Base-by-base conservation (phyloP, 2,113 vertebrate species). In the Ariopsis seemanni region DNA sequence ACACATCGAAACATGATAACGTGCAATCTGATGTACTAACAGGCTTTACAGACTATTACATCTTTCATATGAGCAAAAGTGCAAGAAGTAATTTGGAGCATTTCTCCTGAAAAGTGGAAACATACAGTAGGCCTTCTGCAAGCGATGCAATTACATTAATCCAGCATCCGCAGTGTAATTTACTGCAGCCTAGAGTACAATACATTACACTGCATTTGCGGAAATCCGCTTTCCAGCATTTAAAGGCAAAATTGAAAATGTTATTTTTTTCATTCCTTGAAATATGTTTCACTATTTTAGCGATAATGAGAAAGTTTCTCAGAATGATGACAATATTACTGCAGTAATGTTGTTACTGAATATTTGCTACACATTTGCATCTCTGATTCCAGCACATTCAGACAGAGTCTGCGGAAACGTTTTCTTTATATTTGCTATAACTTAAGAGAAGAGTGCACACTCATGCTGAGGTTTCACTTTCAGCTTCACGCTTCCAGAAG, bases 231-330 rank as follows among this genome's bases (percentile, higher is more conserved):
- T 42, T 22, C 42, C 17, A n/a, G 14, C 15, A 58, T 80, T 11
- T 5, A 17, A 80, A 80, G 55, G 53, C 53, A 34, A 34, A 80
- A 34, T 80, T 20, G 78, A 58, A 80, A 80, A 80, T 20, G 78
- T 34, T 80, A 11, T 80, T 80, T 80, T 75, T 55, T 80, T 78
- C 52, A 78, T 78, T 80, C 34, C 25, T 57, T 1, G 0, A 34
- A 34, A 80, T 34, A 80, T 58, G 55, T 80, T 58, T 34, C 42
- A 10, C n/a, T 34, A 17, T 81, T 60, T 81, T 34, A 20, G 55
- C 4, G 42, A 81, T 80, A 34, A 80, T 58, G 78, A 80, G 55
- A 80, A 80, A 18, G 78, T 80, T 80, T 58, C 27, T 58, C 27
- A 57, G 34, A 80, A 58, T 57, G n/a, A 58, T 34, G 27, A 20